phyloP scores from a whole-genome alignment of 2,113 vertebrate genomes.

The Dinomys branickii region DNA sequence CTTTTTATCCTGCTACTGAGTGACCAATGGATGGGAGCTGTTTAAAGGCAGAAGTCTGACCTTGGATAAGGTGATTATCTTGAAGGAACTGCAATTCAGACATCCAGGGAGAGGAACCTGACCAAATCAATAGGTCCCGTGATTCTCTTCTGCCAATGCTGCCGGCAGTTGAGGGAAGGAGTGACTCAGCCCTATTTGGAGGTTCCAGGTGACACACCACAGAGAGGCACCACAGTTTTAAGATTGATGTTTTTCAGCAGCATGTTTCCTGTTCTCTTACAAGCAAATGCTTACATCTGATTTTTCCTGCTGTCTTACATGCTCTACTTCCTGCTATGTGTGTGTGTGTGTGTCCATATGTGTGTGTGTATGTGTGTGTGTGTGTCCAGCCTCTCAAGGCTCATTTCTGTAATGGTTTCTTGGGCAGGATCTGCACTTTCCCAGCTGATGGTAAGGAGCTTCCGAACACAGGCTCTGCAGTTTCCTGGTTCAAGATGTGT shows the following conservation, averaged over 20 bases:
- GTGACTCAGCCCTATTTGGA: slow-evolving; percentile 27
- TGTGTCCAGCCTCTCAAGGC: not conserved
- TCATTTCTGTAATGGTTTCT: not conserved
- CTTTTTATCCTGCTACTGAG: no score
- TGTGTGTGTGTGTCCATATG: not conserved
- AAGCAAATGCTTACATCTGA: not conserved
- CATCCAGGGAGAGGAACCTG: not conserved
- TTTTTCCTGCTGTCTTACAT: not conserved
- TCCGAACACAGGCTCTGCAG: not conserved
- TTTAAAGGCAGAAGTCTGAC: not conserved
- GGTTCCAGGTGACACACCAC: not conserved
- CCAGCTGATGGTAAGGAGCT: not conserved
- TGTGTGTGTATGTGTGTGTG: not conserved
- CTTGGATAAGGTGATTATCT: not conserved
- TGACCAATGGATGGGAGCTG: not conserved
- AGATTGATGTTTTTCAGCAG: not conserved
- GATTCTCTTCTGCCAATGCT: not conserved
- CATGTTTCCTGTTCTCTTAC: not conserved
- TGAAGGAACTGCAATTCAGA: not conserved
- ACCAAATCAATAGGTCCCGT: not conserved
- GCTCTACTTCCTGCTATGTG: not conserved
- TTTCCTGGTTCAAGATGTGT: not conserved
- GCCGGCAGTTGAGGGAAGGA: not conserved
- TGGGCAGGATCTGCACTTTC: not conserved
- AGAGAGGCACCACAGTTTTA: not conserved